Evolutionary conservation across 1,140 invertebrate genomes (phyloP), one percentile per base, ranked within the genome.

Genomic region (Drosophila jambulina): DNA sequence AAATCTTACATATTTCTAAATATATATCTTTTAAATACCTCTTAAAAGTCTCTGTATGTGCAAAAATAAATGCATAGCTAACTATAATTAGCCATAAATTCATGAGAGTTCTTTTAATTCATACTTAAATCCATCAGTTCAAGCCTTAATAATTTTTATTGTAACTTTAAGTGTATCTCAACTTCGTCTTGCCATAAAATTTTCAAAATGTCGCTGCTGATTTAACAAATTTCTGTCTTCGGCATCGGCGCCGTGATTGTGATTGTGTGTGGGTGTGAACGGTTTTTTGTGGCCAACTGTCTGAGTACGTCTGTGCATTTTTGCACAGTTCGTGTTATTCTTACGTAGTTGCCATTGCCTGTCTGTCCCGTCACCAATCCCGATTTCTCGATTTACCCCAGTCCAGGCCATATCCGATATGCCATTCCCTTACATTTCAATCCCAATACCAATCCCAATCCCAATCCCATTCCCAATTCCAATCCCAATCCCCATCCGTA

Each of bases 161-260:
- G 19, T 21, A 43, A 43, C 42, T 10, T 2, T 17, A 15, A 21
- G 51, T 7, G 51, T 54, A 54, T 54, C 32, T 54, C 0, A 36
- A 12, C 8, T 23, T 36, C 51, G 32, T 6, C 4, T 17, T 36
- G 2, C 4, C 15, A 17, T 21, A 0, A 19, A 42, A 54, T 61
- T 62, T 61, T 61, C 25, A 48, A 40, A 48, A 49, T 70, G 34
- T 49, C 60, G 63, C 77, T 87, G 84, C 84, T 88, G 85, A 88
- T 90, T 88, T 88, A 78, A 84, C 85, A 88, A 84, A 88, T 90
- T 88, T 87, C 77, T 45, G 80, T 86, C 83, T 82, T 83, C 78
- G 64, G 58, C 61, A 75, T 67, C 83, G 81, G 82, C 64, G 78
- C 82, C 64, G 76, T 72, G 84, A 80, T 78, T 86, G 75, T 58